Evolutionary conservation across 2,113 vertebrate species (phyloP), one percentile per base, ranked within the genome.

Genomic region (Sitta europaea): DNA sequence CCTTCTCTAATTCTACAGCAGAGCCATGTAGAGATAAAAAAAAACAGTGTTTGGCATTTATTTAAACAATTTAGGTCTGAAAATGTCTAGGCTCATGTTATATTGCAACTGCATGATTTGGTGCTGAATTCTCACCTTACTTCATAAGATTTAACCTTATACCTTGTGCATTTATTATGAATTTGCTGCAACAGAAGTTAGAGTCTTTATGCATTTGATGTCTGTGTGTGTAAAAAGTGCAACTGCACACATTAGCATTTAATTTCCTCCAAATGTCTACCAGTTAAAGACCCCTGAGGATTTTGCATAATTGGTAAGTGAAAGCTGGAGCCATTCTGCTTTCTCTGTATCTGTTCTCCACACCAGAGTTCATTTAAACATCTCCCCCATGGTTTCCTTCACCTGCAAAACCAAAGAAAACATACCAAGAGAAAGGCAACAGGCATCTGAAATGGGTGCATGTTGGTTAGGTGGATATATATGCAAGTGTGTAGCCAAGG

Each of bases 191-290:
- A 82, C 92, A 96, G 91, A 96, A 88, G 70, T 80, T 90, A 95
- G 93, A 96, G 95, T 87, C 85, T 96, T 97, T 94, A 92, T 97
- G 62, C 80, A 67, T 95, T 93, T 97, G 94, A 96, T 88, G 61
- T 81, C 93, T 93, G 29, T 91, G 80, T 14, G 10, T 95, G 91
- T 97, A 96, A 96, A 97, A 97, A 92, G 85, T 97, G 96, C 90
- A 97, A 95, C 95, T 82, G 91, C 90, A 92, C 53, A 35, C 90
- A 94, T 98, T 98, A 97, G 88, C 96, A 97, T 98, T 98, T 97
- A 91, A 97, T 98, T 98, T 97, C 94, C 83, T 97, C 85, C 88
- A 95, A 97, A 96, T 71, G 77, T 84, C 97, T 98, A 93, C 91
- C 91, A 91, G 92, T 94, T 98, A 96, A 94, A 92, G 75, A 92